These are phyloP conservation scores for Crenuchus spilurus DNA, from an alignment of 2,797 vertebrate species.

Conservation along the genomic window DNA sequence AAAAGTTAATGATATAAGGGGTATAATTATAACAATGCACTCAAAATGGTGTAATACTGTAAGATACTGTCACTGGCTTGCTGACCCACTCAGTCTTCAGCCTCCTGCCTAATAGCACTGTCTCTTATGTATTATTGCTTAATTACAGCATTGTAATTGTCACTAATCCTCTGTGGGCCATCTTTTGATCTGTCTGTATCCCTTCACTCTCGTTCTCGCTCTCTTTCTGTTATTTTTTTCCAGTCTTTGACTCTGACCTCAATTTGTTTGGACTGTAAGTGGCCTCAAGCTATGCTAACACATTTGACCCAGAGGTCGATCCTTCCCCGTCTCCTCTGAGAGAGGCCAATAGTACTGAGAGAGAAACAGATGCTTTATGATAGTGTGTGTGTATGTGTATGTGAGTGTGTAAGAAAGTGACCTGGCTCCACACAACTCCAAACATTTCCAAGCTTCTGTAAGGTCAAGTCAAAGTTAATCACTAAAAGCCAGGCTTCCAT, in stretches of 20 bases:
- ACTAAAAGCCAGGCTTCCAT: constrained; percentile 53
- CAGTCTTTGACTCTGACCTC: constrained; percentile 57
- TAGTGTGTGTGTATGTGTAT: not conserved
- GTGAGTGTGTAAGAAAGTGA: constrained; percentile 17
- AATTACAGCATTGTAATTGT: not conserved
- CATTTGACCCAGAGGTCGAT: constrained; percentile 59
- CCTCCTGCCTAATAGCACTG: too few species aligned
- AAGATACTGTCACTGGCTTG: too few species aligned
- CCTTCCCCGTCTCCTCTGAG: constrained; percentile 18
- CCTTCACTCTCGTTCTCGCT: not conserved
- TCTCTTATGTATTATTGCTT: not conserved
- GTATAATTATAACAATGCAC: too few species aligned
- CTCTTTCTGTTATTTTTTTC: constrained; percentile 31
- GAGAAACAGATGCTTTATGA: constrained; percentile 32
- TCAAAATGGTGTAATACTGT: too few species aligned
- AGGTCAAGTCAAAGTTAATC: constrained; percentile 46
- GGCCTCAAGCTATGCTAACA: constrained; percentile 38
- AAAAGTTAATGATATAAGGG: too few species aligned
- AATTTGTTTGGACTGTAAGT: constrained; percentile 48
- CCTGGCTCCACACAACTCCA: not conserved
- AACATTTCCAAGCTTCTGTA: not conserved
- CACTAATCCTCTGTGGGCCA: not conserved
- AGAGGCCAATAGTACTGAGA: constrained; percentile 6
- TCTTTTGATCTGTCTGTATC: constrained; percentile 27
- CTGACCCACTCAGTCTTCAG: too few species aligned